Base-by-base conservation (phyloP, 2,888 invertebrate species). In the Ischnura elegans region DNA sequence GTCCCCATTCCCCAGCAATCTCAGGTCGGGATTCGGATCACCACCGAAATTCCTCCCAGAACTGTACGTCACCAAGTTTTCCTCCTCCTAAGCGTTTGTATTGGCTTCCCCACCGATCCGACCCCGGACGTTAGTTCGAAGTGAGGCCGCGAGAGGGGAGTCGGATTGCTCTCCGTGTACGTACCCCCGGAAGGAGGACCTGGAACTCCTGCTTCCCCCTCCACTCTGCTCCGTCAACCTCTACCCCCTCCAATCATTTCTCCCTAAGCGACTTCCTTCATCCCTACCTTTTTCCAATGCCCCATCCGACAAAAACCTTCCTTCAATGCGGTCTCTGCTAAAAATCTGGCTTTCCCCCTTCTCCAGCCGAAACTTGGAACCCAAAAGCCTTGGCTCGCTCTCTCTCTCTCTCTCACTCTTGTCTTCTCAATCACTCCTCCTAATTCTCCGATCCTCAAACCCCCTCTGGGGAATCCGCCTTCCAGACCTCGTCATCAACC, bases 11-110 rank as follows among this genome's bases (percentile, higher is more conserved):
- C 45, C 25, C 86, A 19, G 42, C 45, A 45, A 25, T 86, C 46
- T 46, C 86, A 45, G 42, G 45, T 86, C 42, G 46, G 36, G 42
- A 43, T 5, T 25, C n/a, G n/a, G n/a, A n/a, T n/a, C n/a, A n/a
- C n/a, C n/a, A 25, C 86, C n/a, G 10, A 86, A 86, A 46, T 86
- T 46, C 86, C n/a, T 46, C 86, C 43, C 86, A 86, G 51, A 86
- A 86, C 86, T 86, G 46, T 86, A 86, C 86, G 86, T 86, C 86
- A 45, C 86, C 86, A 86, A 86, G 86, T 86, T 86, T 86, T 46
- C 46, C 86, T 46, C 86, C 86, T 25, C n/a, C 86, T 86, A 45
- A 86, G 86, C 86, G 46, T 19, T 45, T 45, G 86, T 4, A 0
- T 43, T 43, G 3, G 29, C 45, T n/a, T 46, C n/a, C 86, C 43